Evolutionary conservation across 23 tunicate species (phyloP).

Genomic region (Botrylloides violaceus): DNA sequence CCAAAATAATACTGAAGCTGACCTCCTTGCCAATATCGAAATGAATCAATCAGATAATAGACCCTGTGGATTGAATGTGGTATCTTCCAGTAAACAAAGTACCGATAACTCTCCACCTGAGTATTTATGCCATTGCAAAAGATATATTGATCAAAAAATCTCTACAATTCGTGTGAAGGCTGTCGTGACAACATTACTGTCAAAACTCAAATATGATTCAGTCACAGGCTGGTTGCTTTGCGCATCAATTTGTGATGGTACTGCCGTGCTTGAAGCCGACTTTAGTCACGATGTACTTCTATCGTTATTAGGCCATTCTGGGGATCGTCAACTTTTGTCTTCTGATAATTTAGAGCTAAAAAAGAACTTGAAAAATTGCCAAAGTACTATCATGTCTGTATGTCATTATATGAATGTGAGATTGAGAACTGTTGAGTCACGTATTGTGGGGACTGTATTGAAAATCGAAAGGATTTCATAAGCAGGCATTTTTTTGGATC

Average conservation of each 20-base stretch:
- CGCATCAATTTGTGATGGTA: slow-evolving; percentile 77
- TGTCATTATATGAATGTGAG: slow-evolving; percentile 17
- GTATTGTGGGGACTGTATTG: no score
- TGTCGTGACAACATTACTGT: slow-evolving; percentile 53
- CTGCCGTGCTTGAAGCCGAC: slow-evolving; percentile 55
- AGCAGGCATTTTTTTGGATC: no score
- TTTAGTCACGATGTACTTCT: slow-evolving; percentile 57
- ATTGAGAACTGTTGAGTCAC: no score
- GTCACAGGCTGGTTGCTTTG: slow-evolving; percentile 40
- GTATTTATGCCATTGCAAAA: neutral
- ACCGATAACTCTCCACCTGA: neutral
- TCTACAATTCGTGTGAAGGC: slow-evolving; percentile 30
- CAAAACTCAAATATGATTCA: slow-evolving; percentile 40
- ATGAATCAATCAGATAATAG: neutral
- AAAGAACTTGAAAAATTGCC: neutral
- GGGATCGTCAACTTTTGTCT: neutral
- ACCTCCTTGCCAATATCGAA: neutral
- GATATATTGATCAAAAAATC: neutral
- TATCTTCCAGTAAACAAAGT: neutral
- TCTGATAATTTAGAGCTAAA: slow-evolving; percentile 21
- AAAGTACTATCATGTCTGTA: slow-evolving; percentile 1
- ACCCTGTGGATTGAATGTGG: neutral
- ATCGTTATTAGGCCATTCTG: slow-evolving; percentile 39
- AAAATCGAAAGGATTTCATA: no score
- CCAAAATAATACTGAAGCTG: neutral